A percentile compares a stretch with the other conserved stretches of the same genome.
Evolutionary conservation across 1,140 invertebrate genomes (phyloP).

Genomic region (Monomorium pharaonis): DNA sequence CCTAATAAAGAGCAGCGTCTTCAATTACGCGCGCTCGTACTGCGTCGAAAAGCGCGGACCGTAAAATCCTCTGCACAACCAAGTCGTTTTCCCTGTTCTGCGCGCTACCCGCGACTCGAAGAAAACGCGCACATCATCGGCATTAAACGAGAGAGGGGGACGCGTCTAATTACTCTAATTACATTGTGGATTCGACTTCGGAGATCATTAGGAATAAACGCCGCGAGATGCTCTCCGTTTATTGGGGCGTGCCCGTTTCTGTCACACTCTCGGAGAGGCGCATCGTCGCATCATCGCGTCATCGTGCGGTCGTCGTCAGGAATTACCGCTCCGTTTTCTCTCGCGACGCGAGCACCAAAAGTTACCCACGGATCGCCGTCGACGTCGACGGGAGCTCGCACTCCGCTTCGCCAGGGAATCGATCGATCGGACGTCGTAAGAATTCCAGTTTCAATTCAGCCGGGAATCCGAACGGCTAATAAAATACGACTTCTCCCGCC

Average conservation of each 20-base stretch:
- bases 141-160: not conserved
- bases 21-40: conserved; percentile 24
- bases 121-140: conserved; percentile 7
- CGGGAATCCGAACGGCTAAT: not conserved
- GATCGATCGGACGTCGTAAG: not conserved
- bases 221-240: not conserved
- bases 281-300: no score
- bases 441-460: not conserved
- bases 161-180: conserved; percentile 45
- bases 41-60: not conserved
- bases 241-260: not conserved
- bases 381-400: no score
- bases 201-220: conserved; percentile 7
- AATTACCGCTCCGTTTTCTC: not conserved
- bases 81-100: not conserved
- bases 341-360: not conserved
- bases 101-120: not conserved
- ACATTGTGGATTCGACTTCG: not conserved
- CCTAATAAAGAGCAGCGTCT: conserved; percentile 22
- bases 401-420: not conserved
- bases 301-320: no score
- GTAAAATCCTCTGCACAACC: not conserved
- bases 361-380: not conserved
- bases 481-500: not conserved
- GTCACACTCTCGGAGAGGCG: not conserved